These are phyloP conservation scores for Chaitophorus viminalis DNA, from an alignment of 2,888 invertebrate genomes.

Conservation along the genomic window DNA sequence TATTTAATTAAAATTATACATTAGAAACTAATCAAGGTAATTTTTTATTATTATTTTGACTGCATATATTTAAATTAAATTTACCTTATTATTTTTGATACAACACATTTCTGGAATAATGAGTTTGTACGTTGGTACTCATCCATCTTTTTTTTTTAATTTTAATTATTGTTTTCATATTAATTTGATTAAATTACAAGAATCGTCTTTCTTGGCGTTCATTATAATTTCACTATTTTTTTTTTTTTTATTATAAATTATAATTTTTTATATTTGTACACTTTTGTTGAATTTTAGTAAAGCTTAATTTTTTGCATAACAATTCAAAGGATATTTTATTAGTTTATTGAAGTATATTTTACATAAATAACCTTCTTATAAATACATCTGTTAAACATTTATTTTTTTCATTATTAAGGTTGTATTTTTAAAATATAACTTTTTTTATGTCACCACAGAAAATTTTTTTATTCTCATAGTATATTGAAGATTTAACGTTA, in stretches of 20 bases:
- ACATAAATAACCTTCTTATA: neutral
- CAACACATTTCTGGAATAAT: neutral
- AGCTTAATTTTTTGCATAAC: neutral
- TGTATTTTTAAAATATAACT: too few species aligned
- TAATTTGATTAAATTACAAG: neutral
- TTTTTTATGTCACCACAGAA: too few species aligned
- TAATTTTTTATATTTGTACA: neutral
- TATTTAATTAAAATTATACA: too few species aligned
- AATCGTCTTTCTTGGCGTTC: neutral
- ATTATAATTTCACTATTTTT: too few species aligned
- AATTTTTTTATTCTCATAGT: too few species aligned
- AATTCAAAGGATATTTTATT: neutral
- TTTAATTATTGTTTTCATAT: neutral
- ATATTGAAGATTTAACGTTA: too few species aligned
- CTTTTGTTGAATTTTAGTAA: neutral
- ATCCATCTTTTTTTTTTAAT: neutral
- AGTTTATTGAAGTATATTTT: neutral
- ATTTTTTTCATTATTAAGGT: too few species aligned
- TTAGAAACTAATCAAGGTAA: too few species aligned
- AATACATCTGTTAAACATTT: neutral
- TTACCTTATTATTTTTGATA: neutral
- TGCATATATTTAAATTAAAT: slow-evolving; percentile 7
- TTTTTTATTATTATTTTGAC: neutral
- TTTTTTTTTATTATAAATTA: neutral
- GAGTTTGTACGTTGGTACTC: neutral